phyloP scores from a whole-genome alignment of 1,140 invertebrate species.

The Neodiprion fabricii region DNA sequence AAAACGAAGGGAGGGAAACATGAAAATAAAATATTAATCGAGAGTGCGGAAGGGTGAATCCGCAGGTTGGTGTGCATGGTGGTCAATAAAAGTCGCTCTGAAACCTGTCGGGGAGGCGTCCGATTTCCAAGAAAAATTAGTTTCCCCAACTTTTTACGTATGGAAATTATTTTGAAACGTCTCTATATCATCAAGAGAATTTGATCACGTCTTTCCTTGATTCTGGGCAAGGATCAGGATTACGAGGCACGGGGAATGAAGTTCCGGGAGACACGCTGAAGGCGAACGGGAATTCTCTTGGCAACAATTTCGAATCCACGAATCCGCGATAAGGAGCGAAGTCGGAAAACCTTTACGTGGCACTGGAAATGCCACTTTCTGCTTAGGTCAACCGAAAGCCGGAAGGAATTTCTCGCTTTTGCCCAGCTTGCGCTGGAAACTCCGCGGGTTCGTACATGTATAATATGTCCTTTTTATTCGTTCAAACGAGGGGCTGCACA shows the following conservation, averaged over 20 bases:
- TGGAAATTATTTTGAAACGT: no score
- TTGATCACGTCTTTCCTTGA: neutral
- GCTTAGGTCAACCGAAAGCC: conserved; percentile 46
- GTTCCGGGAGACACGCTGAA: neutral
- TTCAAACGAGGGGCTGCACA: neutral
- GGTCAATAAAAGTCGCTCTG: no score
- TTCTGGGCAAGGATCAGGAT: neutral
- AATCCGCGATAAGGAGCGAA: neutral
- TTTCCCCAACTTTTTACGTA: no score
- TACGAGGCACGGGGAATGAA: neutral
- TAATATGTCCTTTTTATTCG: neutral
- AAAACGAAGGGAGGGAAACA: no score
- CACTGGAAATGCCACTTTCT: conserved; percentile 44
- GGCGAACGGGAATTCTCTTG: neutral
- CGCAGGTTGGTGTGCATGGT: no score
- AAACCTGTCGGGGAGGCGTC: no score
- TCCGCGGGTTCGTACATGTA: neutral
- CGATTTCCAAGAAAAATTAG: no score
- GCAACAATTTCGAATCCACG: neutral
- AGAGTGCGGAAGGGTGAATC: no score
- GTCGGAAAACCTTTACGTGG: conserved; percentile 15
- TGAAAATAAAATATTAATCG: no score
- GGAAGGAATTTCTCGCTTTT: neutral
- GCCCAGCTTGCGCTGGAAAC: neutral
- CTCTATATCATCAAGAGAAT: neutral